These are phyloP conservation scores for Rattus rattus DNA, from an alignment of 2,113 vertebrate genomes.

Conservation along the genomic window DNA sequence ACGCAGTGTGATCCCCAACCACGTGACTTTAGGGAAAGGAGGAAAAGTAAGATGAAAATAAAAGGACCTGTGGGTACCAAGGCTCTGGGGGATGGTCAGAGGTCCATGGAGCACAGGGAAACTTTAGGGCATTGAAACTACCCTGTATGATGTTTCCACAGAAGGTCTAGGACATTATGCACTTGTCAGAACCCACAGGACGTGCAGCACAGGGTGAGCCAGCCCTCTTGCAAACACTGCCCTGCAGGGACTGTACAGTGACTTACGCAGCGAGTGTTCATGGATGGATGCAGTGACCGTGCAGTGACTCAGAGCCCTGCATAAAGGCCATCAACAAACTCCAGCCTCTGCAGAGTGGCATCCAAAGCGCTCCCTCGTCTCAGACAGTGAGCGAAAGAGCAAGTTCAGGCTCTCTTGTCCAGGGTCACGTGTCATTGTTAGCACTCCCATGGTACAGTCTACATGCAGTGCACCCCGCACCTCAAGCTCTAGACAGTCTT, in stretches of 20 bases:
- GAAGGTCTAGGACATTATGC: neutral
- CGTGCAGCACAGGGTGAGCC: neutral
- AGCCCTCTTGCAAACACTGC: neutral
- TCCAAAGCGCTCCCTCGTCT: slow-evolving; percentile 1
- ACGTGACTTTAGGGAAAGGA: neutral
- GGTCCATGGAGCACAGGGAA: neutral
- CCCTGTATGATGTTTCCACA: neutral
- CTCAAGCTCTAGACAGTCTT: neutral
- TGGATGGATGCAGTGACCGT: neutral
- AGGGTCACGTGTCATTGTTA: neutral
- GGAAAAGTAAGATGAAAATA: neutral
- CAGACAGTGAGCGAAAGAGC: neutral
- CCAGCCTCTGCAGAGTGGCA: neutral
- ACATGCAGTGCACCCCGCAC: neutral
- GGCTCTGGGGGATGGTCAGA: neutral
- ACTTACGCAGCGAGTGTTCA: no score
- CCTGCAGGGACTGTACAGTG: neutral
- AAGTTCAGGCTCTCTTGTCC: no score
- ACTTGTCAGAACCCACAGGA: neutral
- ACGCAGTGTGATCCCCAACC: neutral
- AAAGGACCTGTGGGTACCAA: neutral
- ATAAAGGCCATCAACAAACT: neutral
- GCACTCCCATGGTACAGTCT: neutral
- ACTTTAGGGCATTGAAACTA: neutral
- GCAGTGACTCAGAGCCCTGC: neutral